These are phyloP conservation scores for Brachypodius melanocephalos DNA, from an alignment of 2,113 vertebrate species.

Conservation along the genomic window DNA sequence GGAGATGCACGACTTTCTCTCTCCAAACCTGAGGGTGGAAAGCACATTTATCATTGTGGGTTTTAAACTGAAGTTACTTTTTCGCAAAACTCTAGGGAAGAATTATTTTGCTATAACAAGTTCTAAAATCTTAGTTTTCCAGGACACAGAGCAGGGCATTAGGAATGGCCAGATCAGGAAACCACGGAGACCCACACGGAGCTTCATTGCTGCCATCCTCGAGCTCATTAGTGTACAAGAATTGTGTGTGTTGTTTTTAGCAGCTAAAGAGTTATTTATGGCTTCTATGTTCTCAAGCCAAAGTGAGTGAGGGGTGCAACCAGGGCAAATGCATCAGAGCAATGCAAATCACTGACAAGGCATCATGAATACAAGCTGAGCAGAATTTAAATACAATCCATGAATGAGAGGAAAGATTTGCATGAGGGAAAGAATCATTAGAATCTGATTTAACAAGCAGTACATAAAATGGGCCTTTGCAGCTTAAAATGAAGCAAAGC, in stretches of 20 bases:
- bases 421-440: slow-evolving; percentile 68
- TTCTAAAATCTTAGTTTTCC: background rate
- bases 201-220: slow-evolving; percentile 43
- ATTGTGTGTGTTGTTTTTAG: slow-evolving; percentile 66
- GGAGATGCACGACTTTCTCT: background rate
- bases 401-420: slow-evolving; percentile 71
- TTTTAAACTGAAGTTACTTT: background rate
- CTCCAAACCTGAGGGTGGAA: background rate
- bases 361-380: slow-evolving; percentile 69
- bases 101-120: background rate
- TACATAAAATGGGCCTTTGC: slow-evolving; percentile 60
- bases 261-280: slow-evolving; percentile 64
- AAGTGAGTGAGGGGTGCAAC: slow-evolving; percentile 68
- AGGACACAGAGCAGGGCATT: background rate
- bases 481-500: slow-evolving; percentile 58
- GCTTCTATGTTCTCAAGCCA: slow-evolving; percentile 68
- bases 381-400: slow-evolving; percentile 70
- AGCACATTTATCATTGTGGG: background rate
- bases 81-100: background rate
- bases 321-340: slow-evolving; percentile 64
- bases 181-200: slow-evolving; percentile 32
- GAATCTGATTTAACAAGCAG: slow-evolving; percentile 71
- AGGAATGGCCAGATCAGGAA: background rate
- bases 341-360: slow-evolving; percentile 70
- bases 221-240: slow-evolving; percentile 63